Conservation (phyloP, 1,140 invertebrate species). For the Drosophila tristis region DNA sequence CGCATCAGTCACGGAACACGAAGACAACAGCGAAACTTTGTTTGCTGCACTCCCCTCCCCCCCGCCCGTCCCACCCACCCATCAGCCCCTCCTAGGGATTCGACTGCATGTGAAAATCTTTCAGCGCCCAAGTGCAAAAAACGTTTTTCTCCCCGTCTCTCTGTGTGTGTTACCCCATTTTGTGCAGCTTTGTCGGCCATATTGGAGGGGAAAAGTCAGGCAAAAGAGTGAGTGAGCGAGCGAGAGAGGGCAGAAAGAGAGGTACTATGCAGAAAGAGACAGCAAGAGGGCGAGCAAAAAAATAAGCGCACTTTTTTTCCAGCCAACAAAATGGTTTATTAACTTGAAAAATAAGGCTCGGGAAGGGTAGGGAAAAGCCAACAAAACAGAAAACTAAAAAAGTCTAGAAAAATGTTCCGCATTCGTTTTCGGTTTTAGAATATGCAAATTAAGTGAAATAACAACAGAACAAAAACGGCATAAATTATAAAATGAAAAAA, state of each 20-base stretch:
- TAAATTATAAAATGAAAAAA: constrained; percentile 56
- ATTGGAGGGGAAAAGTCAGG: constrained; percentile 50
- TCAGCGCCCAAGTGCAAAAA: constrained; percentile 48
- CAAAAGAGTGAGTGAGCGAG: constrained; percentile 23
- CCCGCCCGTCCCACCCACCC: neutral
- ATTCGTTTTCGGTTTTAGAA: constrained; percentile 38
- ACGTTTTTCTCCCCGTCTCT: constrained; percentile 5
- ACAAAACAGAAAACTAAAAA: constrained; percentile 16
- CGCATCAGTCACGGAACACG: constrained; percentile 78
- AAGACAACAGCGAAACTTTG: constrained; percentile 30
- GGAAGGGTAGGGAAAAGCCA: constrained; percentile 3
- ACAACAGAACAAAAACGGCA: constrained; percentile 38
- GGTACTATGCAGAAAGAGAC: constrained; percentile 2
- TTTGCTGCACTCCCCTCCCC: neutral
- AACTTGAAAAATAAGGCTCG: constrained; percentile 61
- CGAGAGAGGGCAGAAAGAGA: neutral
- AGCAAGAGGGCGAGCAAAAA: constrained; percentile 32
- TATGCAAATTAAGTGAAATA: constrained; percentile 75
- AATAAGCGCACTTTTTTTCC: constrained; percentile 41
- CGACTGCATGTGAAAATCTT: constrained; percentile 47
- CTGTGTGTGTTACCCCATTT: constrained; percentile 45
- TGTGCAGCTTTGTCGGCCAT: constrained; percentile 58
- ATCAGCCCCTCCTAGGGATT: neutral
- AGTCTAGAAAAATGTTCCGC: constrained; percentile 18
- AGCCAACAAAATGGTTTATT: constrained; percentile 71